These are phyloP conservation scores for Orcinus orca DNA, from an alignment of 2,113 vertebrate genomes.

Conservation along the genomic window DNA sequence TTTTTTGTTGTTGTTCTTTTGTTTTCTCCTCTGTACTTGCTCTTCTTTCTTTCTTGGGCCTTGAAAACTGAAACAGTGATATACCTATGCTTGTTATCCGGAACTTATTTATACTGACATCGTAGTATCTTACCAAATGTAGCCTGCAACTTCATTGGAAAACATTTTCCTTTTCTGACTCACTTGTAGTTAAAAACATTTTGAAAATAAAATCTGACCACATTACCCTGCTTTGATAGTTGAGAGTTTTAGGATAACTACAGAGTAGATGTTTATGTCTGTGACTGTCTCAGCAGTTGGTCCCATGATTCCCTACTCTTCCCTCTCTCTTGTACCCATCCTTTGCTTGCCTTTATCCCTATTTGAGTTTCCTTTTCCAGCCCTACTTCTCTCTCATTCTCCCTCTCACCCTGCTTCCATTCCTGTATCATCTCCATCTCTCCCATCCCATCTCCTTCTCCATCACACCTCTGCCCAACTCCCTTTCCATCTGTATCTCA, in stretches of 20 bases:
- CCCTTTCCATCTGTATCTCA: neutral
- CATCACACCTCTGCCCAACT: fast-evolving
- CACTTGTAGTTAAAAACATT: neutral
- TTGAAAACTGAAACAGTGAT: neutral
- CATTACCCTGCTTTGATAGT: too few relatives aligned
- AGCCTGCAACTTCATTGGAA: neutral
- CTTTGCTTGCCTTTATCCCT: neutral
- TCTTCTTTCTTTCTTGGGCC: neutral
- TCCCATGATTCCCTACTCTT: fast-evolving
- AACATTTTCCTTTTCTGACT: neutral
- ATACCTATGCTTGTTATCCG: neutral
- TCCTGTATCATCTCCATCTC: neutral
- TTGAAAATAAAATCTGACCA: neutral
- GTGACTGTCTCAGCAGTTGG: neutral
- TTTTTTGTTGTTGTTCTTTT: neutral
- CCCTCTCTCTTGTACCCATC: neutral
- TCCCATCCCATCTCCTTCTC: neutral
- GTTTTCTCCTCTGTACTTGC: neutral
- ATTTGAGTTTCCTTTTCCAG: neutral
- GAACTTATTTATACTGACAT: neutral
- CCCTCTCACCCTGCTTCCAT: neutral
- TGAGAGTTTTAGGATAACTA: neutral
- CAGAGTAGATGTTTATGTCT: neutral
- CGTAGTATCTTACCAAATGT: neutral
- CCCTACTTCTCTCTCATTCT: neutral